Evolutionary conservation across 2,797 vertebrate genomes (phyloP).

Genomic region (Arremon brunneinucha): DNA sequence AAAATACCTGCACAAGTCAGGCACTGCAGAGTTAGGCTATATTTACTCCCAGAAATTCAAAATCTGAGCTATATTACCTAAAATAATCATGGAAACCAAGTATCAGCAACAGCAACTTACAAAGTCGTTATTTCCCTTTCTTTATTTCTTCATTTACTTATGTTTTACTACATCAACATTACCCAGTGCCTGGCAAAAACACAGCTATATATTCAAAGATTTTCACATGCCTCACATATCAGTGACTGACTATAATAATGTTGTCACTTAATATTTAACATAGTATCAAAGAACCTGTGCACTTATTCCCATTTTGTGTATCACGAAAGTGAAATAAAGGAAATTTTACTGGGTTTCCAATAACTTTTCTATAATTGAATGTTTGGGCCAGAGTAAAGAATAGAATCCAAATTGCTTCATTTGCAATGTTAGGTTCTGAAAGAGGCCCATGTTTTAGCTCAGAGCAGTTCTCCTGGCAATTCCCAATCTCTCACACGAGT

Average conservation of each 20-base stretch:
- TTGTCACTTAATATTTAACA: background rate
- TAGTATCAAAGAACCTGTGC: background rate
- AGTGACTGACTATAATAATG: background rate
- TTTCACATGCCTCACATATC: background rate
- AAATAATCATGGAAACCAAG: background rate
- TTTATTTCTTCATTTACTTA: background rate
- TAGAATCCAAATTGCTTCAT: constrained; percentile 21
- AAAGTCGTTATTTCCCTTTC: background rate
- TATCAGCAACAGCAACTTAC: background rate
- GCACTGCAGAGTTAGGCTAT: background rate
- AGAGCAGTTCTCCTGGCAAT: background rate
- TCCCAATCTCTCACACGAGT: background rate
- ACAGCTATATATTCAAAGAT: background rate
- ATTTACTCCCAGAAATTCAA: background rate
- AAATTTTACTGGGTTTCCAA: constrained; percentile 20
- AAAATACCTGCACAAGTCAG: background rate
- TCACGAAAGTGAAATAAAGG: background rate
- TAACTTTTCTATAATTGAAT: constrained; percentile 33
- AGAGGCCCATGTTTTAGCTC: background rate
- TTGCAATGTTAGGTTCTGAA: background rate
- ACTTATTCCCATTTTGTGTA: background rate
- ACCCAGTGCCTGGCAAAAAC: background rate
- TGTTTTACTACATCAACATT: background rate
- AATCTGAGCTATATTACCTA: background rate
- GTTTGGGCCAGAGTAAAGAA: background rate